Base-by-base conservation (phyloP, 1,140 invertebrate species). In the Drosophila kepulauana region DNA sequence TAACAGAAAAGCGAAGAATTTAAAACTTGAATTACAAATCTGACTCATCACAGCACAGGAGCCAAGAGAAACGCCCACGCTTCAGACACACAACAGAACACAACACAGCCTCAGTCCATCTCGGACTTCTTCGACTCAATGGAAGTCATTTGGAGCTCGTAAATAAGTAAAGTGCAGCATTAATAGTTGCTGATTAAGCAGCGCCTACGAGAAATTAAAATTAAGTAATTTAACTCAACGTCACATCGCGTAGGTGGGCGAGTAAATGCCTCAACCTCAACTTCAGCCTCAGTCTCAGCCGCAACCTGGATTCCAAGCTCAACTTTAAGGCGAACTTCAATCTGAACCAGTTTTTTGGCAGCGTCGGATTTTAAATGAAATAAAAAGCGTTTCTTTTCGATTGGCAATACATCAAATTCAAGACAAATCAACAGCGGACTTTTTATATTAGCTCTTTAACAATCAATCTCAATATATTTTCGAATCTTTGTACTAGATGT, bases 131-230 rank as follows among this genome's bases (percentile, higher is more conserved):
- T 16, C 46, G 35, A 10, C 81, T 82, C 81, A 82, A 82, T 82
- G 81, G 81, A 56, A 63, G 51, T 86, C 82, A 86, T 86, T 86
- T 86, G 76, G 62, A 73, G 68, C 35, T 87, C 82, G 82, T 86
- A 86, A 86, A 86, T 86, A 86, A 87, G 71, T 68, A 72, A 56
- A 82, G 80, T 79, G 82, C 71, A 76, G 74, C 81, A 85, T 85
- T 84, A 84, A 84, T 84, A 84, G 81, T 78, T 84, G 81, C 81
- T 85, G 81, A 84, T 84, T 84, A 84, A 78, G 82, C 79, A 75
- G 80, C 81, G 76, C 82, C 82, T 81, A 87, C 82, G 76, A 62
- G 54, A 86, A 79, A 79, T 79, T 77, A 67, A 86, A 87, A 86
- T 86, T 87, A 86, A 87, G 82, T 86, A 86, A 87, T 86, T 86